A percentile compares a stretch with the other conserved stretches of the same genome.
Evolutionary conservation across 2,797 vertebrate genomes (phyloP).

Genomic region (Sphaeramia orbicularis): DNA sequence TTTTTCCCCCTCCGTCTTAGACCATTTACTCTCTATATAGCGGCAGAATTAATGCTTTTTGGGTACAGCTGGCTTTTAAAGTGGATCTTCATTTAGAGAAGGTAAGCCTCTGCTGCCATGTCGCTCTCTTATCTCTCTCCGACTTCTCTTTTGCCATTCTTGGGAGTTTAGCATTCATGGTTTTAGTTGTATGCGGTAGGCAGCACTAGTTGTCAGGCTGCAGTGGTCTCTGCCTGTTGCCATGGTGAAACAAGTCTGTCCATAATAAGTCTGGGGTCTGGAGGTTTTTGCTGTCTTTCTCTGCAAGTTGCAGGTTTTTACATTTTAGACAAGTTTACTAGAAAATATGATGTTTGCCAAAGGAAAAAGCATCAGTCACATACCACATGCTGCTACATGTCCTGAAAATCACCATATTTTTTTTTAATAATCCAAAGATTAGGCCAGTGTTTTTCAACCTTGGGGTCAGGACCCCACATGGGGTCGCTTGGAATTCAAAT

Average conservation of each 20-base stretch:
- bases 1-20: slow-evolving; percentile 8
- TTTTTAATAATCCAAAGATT: too few species aligned
- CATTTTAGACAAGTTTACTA: slow-evolving; percentile 9
- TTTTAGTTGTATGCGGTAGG: slow-evolving; percentile 46
- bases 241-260: slow-evolving; percentile 63
- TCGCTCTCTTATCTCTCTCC: slow-evolving; percentile 22
- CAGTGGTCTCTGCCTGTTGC: slow-evolving; percentile 67
- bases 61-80: slow-evolving; percentile 51
- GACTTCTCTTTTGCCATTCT: slow-evolving; percentile 30
- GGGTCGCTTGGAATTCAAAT: too few species aligned
- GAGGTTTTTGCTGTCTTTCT: slow-evolving; percentile 20
- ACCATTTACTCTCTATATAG: slow-evolving; percentile 22
- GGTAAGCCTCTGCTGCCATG: slow-evolving; percentile 67
- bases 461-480: too few species aligned
- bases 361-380: slow-evolving; percentile 3
- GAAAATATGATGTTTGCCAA: slow-evolving; percentile 7
- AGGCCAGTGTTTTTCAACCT: too few species aligned
- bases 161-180: slow-evolving; percentile 42
- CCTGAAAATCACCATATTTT: too few species aligned
- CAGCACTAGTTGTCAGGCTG: slow-evolving; percentile 54
- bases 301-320: slow-evolving; percentile 9
- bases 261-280: slow-evolving; percentile 49
- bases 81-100: slow-evolving; percentile 51
- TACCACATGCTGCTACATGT: slow-evolving; percentile 11
- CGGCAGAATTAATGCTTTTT: slow-evolving; percentile 22